Evolutionary conservation across 2,113 vertebrate species (phyloP).

Genomic region (Salvator merianae): DNA sequence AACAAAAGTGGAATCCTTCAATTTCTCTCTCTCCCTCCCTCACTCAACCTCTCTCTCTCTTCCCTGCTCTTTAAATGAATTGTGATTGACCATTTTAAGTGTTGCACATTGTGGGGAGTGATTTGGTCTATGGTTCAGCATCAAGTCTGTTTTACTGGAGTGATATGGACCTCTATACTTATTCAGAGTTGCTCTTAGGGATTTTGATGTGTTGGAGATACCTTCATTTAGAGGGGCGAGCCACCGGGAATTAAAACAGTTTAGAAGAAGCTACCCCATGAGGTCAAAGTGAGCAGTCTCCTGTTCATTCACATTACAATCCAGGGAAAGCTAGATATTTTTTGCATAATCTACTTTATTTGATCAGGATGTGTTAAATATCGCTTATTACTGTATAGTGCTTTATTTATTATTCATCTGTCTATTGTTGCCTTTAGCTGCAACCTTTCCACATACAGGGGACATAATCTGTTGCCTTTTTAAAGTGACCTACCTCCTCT

Average conservation of each 20-base stretch:
- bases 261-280: neutral
- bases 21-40: neutral
- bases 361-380: too few relatives aligned
- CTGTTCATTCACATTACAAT: too few relatives aligned
- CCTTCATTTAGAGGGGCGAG: neutral
- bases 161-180: neutral
- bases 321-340: too few relatives aligned
- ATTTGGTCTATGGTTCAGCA: neutral
- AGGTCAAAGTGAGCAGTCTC: too few relatives aligned
- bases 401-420: too few relatives aligned
- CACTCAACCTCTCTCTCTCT: neutral
- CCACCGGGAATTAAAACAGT: neutral
- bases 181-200: neutral
- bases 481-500: too few relatives aligned
- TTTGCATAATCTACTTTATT: too few relatives aligned
- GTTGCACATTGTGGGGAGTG: constrained; percentile 2
- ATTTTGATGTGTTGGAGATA: neutral
- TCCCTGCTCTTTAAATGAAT: constrained; percentile 30
- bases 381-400: too few relatives aligned
- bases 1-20: constrained; percentile 31
- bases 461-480: too few relatives aligned
- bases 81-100: constrained; percentile 9
- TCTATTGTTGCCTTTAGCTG: too few relatives aligned
- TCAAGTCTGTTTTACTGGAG: neutral
- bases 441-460: too few relatives aligned